Evolutionary conservation across 2,888 invertebrate genomes (phyloP), one percentile per base, ranked within the genome.

Genomic region (Cephalotes varians): DNA sequence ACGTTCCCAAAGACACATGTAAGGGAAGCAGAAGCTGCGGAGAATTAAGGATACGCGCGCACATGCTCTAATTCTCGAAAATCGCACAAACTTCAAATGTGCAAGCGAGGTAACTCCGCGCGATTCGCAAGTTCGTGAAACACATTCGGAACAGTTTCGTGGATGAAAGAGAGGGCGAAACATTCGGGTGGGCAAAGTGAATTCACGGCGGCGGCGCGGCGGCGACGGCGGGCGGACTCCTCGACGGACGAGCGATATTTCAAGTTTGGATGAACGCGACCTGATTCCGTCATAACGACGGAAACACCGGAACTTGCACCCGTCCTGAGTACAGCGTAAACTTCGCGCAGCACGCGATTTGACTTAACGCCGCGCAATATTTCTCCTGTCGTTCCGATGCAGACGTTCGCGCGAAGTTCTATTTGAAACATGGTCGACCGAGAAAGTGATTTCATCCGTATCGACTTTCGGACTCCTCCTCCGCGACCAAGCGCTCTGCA

Each of bases 81-180:
- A 77, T 77, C 69, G 69, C 44, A 31, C 21, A 69, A 77, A 77
- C 77, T 77, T 69, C 54, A 69, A 77, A 77, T 51, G 69, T 40
- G 34, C 77, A 25, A 69, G 77, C 56, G 69, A 51, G 44, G 60
- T 71, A 73, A n/a, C 40, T 73, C 21, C 28, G 49, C 25, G 80
- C 86, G 81, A 85, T 87, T 86, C 69, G 80, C 82, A 85, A 87
- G 86, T 87, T 87, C 81, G 54, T 74, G 82, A 77, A 54, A 54
- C 64, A 74, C 54, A 80, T 62, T 49, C 84, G 56, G 73, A 56
- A 47, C 79, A 64, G 79, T 65, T 69, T 62, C 62, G 54, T 49
- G 72, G 79, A 83, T 74, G 86, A 85, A 84, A 80, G 85, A 81
- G 86, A 64, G 47, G 34, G 18, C 77, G 79, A 83, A 85, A 85